Base-by-base conservation (phyloP, 1,140 invertebrate genomes). In the Drosophila paulistorum region DNA sequence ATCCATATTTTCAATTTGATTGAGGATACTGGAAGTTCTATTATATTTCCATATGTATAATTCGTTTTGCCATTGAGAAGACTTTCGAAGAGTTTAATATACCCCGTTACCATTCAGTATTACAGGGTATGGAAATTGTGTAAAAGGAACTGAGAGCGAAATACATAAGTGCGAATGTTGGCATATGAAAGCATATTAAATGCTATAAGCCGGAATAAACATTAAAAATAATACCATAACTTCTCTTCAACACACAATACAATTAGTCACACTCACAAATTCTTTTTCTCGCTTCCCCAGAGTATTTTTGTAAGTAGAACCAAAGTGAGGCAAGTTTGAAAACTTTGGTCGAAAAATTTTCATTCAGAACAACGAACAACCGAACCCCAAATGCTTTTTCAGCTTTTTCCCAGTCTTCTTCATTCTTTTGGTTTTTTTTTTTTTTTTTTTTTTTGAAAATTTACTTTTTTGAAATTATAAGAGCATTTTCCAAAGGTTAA, bases 401-500 rank as follows among this genome's bases (percentile, higher is more conserved):
- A 55, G 65, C 42, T 60, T 62, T 55, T 59, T 63, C 17, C 45
- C 45, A 4, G 45, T 51, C 45, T 23, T 23, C 10, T 51, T 9
- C 45, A 17, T 14, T 45, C 11, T 42, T 61, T 54, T 23, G 23
- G 17, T n/a, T n/a, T n/a, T n/a, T n/a, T n/a, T 59, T 65, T 75
- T 67, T 2, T 65, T 75, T 33, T 77, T 68, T 55, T 57, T n/a
- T 68, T 70, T 77, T 78, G 59, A 73, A 83, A 87, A 87, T 87
- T 84, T 89, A 87, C 84, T 89, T 89, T 65, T 71, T 70, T 79
- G 80, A 89, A 89, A 89, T 89, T 89, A 89, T 89, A 89, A 76
- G 81, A 89, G 84, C 85, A 89, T 89, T 89, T 89, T 84, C 84
- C 84, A 89, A 89, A 89, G 84, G 84, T 89, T 89, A 89, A 79